Evolutionary conservation across 2,888 invertebrate genomes (phyloP), one percentile per base, ranked within the genome.

Genomic region (Ernsta delagoae): DNA sequence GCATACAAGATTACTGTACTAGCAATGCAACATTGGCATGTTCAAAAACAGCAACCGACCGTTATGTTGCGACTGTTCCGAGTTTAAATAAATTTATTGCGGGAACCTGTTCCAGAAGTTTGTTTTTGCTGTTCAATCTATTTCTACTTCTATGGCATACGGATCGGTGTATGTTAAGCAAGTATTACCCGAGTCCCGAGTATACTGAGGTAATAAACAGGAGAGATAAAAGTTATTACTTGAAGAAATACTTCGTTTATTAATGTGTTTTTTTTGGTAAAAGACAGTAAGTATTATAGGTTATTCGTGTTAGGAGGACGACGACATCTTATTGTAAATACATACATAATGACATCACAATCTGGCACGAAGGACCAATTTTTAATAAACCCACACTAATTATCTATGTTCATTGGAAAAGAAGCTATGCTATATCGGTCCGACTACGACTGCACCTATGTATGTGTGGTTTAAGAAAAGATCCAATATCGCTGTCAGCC

Each of bases 41-140:
- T 54, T 41, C 53, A 24, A 54, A 63, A 63, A 63, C 53, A 62
- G 63, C 16, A 39, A 11, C 39, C 56, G 9, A 72, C 72, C 56
- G 50, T 68, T 63, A 71, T 65, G 60, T 16, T 50, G 36, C 39
- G 62, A 67, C 50, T 43, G 68, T 36, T 63, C 67, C 60, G 70
- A 71, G 70, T 71, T 73, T 68, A 62, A 53, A 67, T 71, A 70
- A 50, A 73, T 60, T 60, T 60, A 60, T 60, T 34, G 34, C 45
- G 4, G 59, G 59, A 59, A 59, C 59, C 12, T 36, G 57, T 57
- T 59, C 1, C 59, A 59, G 11, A 1, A 31, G 57, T 57, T 36
- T 57, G 12, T 57, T 34, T 57, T 36, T 57, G 36, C 5, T 9
- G 34, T 31, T 8, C 24, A 34, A 6, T 31, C 54, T 54, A 39